Percentiles rank a stretch among this genome's conserved stretches.
These are phyloP conservation scores for Octodon degus DNA, from an alignment of 2,113 vertebrate species.

Conservation along the genomic window DNA sequence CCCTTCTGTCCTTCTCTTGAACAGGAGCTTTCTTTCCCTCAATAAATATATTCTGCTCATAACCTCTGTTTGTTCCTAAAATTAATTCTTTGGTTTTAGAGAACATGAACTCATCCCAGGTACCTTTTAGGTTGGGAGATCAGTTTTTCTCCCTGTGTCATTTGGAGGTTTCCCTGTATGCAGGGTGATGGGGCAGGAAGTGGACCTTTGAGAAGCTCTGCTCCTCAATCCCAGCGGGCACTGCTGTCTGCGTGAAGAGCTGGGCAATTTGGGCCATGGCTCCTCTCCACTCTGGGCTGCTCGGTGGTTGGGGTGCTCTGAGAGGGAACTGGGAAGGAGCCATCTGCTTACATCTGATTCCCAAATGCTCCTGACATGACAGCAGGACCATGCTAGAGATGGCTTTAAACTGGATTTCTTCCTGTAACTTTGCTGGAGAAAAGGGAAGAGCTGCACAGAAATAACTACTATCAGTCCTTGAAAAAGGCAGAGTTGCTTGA, in stretches of 20 bases:
- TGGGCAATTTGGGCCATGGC: not conserved
- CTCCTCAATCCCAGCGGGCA: not conserved
- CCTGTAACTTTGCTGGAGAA: not conserved
- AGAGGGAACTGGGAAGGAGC: not conserved
- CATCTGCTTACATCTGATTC: not conserved
- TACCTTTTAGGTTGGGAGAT: too few relatives aligned
- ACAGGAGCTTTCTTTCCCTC: too few relatives aligned
- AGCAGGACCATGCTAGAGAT: rapidly evolving
- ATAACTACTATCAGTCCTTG: too few relatives aligned
- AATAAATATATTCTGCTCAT: too few relatives aligned
- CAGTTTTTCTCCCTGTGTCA: too few relatives aligned
- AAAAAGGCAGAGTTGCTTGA: not conserved
- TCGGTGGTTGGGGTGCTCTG: rapidly evolving
- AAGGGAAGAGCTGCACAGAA: not conserved
- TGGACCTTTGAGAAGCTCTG: not conserved
- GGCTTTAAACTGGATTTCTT: not conserved
- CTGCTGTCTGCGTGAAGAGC: not conserved
- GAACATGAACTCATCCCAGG: too few relatives aligned
- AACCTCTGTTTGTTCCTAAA: too few relatives aligned
- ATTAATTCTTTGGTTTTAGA: too few relatives aligned
- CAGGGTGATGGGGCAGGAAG: rapidly evolving
- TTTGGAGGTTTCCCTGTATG: too few relatives aligned
- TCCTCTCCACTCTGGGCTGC: not conserved
- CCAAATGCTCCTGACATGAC: not conserved
- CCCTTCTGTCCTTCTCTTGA: too few relatives aligned